Evolutionary conservation across 2,888 invertebrate genomes (phyloP), one percentile per base, ranked within the genome.

Genomic region (Gandaritis pyraliata): DNA sequence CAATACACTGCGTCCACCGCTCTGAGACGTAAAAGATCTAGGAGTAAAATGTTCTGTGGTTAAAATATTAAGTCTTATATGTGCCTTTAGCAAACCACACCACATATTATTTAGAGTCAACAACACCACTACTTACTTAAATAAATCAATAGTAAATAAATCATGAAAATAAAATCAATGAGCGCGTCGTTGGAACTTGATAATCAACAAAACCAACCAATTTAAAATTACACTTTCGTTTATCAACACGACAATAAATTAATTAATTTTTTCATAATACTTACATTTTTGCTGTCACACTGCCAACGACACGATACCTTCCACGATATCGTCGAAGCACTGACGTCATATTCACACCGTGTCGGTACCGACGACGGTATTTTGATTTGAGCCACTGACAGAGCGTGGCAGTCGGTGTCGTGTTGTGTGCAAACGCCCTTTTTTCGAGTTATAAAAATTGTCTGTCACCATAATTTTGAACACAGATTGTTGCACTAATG

Each of bases 401-500:
- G 23, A 23, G 23, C 6, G 1, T 23, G 6, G 23, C 6, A 5
- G 2, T 23, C 23, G 23, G 23, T 23, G 23, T 23, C 23, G 23
- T 3, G 23, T 23, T 5, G 23, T 23, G 23, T 23, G 23, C 23
- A 23, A 23, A 23, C 2, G 23, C 23, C 6, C 6, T 5, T 82
- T 85, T 82, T 82, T 78, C 73, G 72, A 76, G 65, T 81, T 72
- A 87, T 89, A 89, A 89, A 89, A 88, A 81, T 74, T 86, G 78
- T 83, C 85, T 87, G 88, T 88, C 87, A 86, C 85, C 83, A 87
- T 90, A 86, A 90, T 86, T 89, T 87, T 80, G 80, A 82, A 86
- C 88, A 88, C 90, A 90, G 90, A 90, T 89, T 90, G 90, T 86
- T 81, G 83, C 82, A 76, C 84, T 86, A 84, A 87, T 83, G 82